Base-by-base conservation (phyloP, 2,113 vertebrate species). In the Cololabis saira region DNA sequence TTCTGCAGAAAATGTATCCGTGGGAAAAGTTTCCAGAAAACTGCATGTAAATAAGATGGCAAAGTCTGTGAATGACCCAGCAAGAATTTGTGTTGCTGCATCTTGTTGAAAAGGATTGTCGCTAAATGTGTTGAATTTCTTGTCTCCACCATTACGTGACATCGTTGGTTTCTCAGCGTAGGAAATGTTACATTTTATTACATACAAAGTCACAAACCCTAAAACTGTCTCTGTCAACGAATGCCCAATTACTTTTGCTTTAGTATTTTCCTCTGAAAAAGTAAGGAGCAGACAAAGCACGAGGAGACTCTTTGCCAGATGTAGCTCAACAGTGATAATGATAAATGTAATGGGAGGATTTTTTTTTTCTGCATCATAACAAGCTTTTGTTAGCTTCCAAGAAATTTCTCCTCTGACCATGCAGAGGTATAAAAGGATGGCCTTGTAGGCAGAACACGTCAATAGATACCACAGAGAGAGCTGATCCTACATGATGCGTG, bases 401-500 rank as follows among this genome's bases (percentile, higher is more conserved):
- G 30, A 73, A 55, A 62, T 30, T 12, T 19, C 14, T 15, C 18
- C 19, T 60, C 19, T 43, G 21, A 66, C 42, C 67, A 48, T 10
- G 18, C 47, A 14, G 54, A 47, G 61, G 55, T 21, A 62, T 65
- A 59, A 72, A 74, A 53, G 55, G 62, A 58, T n/a, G 60, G 77
- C 74, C 67, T 82, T 61, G 59, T 42, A 60, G 61, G 68, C 66
- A 65, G 66, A 67, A n/a, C 27, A 56, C 70, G 49, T 81, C 80
- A 17, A 85, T 85, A 73, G 51, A 14, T 68, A 70, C 60, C 71
- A 57, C 62, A 49, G 58, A 70, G 81, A 75, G 64, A 83, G 76
- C 80, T 84, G 78, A 80, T 85, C 74, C 80, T 64, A 86, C 58
- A 45, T 58, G 77, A 84, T 61, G 86, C 78, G 19, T 5, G 44